Evolutionary conservation across 2,888 invertebrate species (phyloP), one percentile per base, ranked within the genome.

Genomic region (Sinotaia quadrata): DNA sequence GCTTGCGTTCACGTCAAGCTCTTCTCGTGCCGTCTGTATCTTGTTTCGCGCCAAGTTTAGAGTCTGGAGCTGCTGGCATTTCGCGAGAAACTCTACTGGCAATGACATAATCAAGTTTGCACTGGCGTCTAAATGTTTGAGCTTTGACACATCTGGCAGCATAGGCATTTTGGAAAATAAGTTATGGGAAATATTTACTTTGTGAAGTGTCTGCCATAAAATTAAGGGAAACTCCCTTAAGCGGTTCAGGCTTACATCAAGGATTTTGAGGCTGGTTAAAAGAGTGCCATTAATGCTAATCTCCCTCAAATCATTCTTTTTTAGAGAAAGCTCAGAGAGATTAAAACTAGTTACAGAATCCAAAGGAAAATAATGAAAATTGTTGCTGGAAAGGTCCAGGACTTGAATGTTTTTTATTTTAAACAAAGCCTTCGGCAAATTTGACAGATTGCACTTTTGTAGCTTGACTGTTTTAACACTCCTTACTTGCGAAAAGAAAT

Each of bases 371-470:
- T 24, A 29, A 31, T 18, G 18, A 8, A 54, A 27, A 5, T 24
- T n/a, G 54, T 54, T 54, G 54, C 29, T 24, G 8, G 54, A 54
- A 15, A 54, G 27, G 31, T 54, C 27, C 34, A 54, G 54, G 27
- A 24, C 21, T 54, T 15, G 21, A 1, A 54, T 27, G n/a, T 18
- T 54, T 5, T 24, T 24, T 10, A 27, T 31, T 2, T 3, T 31
- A 1, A 54, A 27, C 7, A 54, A 18, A 18, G 27, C n/a, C 27
- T 24, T 31, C 27, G 54, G 54, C 18, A 54, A 8, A 18, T 8
- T 8, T 7, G 5, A 7, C 54, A 54, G 27, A 10, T 27, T 7
- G 27, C 54, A 54, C 27, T 27, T 24, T 27, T 54, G 54, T 29
- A 31, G 27, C 29, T 24, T 54, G 8, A 54, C 18, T 8, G 54